Conservation (phyloP, 92 coral and sea anemone genomes). For the Chrysogorgia sp. region DNA sequence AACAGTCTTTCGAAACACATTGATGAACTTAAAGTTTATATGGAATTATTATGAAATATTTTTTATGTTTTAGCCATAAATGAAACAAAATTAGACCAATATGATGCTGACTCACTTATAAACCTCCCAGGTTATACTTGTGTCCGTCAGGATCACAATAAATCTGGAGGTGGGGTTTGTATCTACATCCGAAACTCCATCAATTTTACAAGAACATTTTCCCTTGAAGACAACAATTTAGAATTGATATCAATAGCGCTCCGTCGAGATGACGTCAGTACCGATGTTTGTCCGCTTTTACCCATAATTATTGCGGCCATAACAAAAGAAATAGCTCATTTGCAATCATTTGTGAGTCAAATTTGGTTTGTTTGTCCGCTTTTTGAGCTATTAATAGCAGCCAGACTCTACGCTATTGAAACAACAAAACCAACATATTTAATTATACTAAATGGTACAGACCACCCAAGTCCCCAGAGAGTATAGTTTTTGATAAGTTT, state of each 20-base stretch:
- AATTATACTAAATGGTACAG: conserved; percentile 49
- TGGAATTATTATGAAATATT: conserved; percentile 20
- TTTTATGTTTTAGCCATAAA: conserved; percentile 42
- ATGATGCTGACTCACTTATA: conserved; percentile 30
- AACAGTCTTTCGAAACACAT: too few species aligned
- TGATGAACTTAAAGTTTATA: conserved; percentile 34
- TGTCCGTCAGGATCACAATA: conserved; percentile 13
- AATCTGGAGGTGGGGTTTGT: conserved; percentile 40
- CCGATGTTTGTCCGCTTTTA: too few species aligned
- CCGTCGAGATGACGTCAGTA: too few species aligned
- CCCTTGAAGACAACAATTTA: conserved; percentile 20
- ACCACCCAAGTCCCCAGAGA: conserved; percentile 45
- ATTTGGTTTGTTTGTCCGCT: too few species aligned
- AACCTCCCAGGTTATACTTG: conserved; percentile 2
- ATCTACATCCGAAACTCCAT: conserved; percentile 10
- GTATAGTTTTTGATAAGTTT: conserved; percentile 47
- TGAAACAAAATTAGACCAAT: conserved; percentile 44
- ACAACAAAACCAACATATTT: conserved; percentile 33
- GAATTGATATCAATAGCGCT: conserved; percentile 52
- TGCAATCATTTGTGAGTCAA: too few species aligned
- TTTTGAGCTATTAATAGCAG: too few species aligned
- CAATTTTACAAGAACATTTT: conserved; percentile 30
- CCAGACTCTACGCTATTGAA: too few species aligned
- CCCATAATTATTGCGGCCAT: too few species aligned
- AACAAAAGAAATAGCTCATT: too few species aligned